Evolutionary conservation across 2,888 invertebrate genomes (phyloP).

Genomic region (Tiphia femorata): DNA sequence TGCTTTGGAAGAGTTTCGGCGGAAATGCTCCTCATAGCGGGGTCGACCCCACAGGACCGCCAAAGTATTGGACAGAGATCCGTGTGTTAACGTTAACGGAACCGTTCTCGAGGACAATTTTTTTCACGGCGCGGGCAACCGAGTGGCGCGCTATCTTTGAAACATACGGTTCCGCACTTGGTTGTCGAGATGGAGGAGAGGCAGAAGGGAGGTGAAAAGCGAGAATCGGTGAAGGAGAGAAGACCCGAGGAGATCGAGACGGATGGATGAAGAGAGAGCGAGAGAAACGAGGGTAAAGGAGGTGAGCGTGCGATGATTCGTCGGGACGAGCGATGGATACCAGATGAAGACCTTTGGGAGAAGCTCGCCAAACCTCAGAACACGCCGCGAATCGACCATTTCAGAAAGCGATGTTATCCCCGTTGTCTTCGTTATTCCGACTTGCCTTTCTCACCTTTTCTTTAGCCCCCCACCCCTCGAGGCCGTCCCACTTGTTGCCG

Average conservation of each 20-base stretch:
- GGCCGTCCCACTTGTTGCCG: slow-evolving; percentile 49
- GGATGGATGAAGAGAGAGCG: slow-evolving; percentile 9
- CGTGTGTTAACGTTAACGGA: slow-evolving; percentile 23
- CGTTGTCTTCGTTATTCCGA: slow-evolving; percentile 19
- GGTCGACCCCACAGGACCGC: slow-evolving; percentile 11
- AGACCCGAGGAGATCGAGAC: no score
- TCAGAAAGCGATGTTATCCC: slow-evolving; percentile 33
- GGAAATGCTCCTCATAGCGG: slow-evolving; percentile 58
- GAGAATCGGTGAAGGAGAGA: no score
- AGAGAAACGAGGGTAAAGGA: slow-evolving; percentile 3
- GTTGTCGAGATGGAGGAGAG: not conserved
- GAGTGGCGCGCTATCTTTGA: not conserved
- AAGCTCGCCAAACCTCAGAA: slow-evolving; percentile 41
- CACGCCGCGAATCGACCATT: slow-evolving; percentile 42
- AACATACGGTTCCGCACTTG: not conserved
- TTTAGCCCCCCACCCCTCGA: slow-evolving; percentile 33
- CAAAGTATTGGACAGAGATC: slow-evolving; percentile 16
- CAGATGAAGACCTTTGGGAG: slow-evolving; percentile 36
- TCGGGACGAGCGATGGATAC: not conserved
- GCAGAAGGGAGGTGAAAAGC: not conserved
- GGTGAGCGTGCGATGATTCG: no score
- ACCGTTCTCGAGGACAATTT: slow-evolving; percentile 19
- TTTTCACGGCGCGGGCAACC: not conserved
- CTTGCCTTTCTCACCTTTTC: slow-evolving; percentile 32
- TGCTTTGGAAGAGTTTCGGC: slow-evolving; percentile 31